Evolutionary conservation across 2,113 vertebrate species (phyloP).

Genomic region (Myrmophylax atrothorax): DNA sequence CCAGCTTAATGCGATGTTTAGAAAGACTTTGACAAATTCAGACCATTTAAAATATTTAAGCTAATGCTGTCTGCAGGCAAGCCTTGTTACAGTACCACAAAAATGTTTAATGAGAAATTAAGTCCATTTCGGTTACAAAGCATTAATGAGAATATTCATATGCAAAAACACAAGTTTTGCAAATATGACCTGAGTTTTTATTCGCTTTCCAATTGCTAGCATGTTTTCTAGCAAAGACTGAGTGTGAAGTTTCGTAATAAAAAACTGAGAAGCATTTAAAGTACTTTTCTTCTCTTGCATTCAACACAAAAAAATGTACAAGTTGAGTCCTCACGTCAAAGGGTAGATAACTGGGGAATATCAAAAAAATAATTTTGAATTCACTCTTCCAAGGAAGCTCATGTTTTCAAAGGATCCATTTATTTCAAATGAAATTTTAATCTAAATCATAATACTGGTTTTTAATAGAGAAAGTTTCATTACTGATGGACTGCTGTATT

Average conservation of each 20-base stretch:
- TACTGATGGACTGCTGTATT: not conserved
- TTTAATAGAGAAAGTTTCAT: slow-evolving; percentile 5
- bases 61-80: slow-evolving; percentile 28
- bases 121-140: not conserved
- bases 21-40: slow-evolving; percentile 35
- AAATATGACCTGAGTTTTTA: not conserved
- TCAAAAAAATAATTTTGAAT: not conserved
- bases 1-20: slow-evolving; percentile 1
- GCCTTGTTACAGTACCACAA: slow-evolving; percentile 29
- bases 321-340: not conserved
- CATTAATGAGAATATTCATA: slow-evolving; percentile 27
- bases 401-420: not conserved
- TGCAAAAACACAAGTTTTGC: not conserved
- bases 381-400: not conserved
- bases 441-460: not conserved
- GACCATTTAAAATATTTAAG: slow-evolving; percentile 68
- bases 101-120: slow-evolving; percentile 26
- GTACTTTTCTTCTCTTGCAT: not conserved
- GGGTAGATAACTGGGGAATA: not conserved
- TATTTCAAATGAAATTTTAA: slow-evolving; percentile 33
- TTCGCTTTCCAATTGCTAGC: not conserved
- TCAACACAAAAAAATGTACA: not conserved
- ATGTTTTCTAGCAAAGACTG: not conserved
- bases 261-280: not conserved
- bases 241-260: not conserved